A percentile compares a stretch with the other conserved stretches of the same genome.
phyloP scores from a whole-genome alignment of 2,113 vertebrate genomes.

The Loxodonta africana region DNA sequence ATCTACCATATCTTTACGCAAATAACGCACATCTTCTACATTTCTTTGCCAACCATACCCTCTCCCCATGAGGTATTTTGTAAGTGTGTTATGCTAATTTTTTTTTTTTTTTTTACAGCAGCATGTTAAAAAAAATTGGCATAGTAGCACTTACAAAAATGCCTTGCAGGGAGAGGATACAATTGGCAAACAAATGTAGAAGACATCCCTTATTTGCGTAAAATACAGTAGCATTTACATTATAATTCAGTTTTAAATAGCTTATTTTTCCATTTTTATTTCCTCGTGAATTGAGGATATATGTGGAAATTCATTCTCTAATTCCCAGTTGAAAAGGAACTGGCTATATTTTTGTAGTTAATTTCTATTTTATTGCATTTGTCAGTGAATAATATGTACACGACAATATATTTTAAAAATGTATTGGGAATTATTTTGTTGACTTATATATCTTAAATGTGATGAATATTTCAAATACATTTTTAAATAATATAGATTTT shows the following conservation, averaged over 20 bases:
- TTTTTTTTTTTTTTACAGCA: too few relatives aligned
- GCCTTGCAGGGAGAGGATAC: too few relatives aligned
- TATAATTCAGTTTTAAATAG: neutral
- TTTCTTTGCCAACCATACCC: too few relatives aligned
- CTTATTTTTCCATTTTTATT: neutral
- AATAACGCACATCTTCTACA: too few relatives aligned
- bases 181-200: too few relatives aligned
- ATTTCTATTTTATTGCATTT: neutral
- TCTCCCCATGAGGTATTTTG: too few relatives aligned
- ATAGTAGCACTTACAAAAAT: too few relatives aligned
- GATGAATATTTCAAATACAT: neutral
- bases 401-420: neutral
- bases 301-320: neutral
- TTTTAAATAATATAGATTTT: neutral
- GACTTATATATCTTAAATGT: neutral
- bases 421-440: neutral
- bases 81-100: too few relatives aligned
- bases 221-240: too few relatives aligned
- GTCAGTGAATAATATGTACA: neutral
- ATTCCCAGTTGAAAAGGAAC: neutral
- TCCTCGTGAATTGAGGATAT: neutral
- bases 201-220: too few relatives aligned
- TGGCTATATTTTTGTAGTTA: neutral
- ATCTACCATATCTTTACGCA: neutral
- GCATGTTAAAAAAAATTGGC: too few relatives aligned